Percentiles rank a stretch among this genome's conserved stretches.
phyloP scores from a whole-genome alignment of 92 coral and sea anemone species.

The Phenganax subtilis region DNA sequence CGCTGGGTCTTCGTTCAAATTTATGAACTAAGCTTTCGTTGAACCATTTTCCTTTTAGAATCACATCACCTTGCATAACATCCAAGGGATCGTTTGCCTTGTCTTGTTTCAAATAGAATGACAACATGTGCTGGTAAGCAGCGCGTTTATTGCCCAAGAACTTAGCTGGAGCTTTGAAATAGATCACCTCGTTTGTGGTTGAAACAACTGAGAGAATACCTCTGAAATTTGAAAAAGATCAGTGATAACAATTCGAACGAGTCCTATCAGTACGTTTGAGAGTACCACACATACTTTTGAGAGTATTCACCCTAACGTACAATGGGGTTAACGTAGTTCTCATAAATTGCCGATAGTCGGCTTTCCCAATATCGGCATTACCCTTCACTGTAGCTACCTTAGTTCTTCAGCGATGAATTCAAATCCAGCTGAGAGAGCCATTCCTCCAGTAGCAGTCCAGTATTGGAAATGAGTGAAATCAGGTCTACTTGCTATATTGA shows the following conservation, averaged over 20 bases:
- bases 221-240: constrained; percentile 37
- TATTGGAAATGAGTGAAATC: background rate
- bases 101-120: constrained; percentile 59
- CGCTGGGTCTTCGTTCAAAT: constrained; percentile 53
- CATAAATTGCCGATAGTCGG: too few relatives aligned
- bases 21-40: constrained; percentile 58
- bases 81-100: constrained; percentile 43
- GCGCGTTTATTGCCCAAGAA: constrained; percentile 65
- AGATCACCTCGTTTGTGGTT: constrained; percentile 42
- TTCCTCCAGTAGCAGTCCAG: constrained; percentile 12
- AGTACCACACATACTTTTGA: too few relatives aligned
- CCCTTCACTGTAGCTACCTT: too few relatives aligned
- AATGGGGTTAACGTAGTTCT: too few relatives aligned
- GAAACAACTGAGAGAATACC: constrained; percentile 51
- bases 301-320: too few relatives aligned
- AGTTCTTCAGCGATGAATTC: too few relatives aligned
- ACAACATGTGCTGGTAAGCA: constrained; percentile 68
- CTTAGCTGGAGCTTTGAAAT: constrained; percentile 70
- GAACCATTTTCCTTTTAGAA: constrained; percentile 69
- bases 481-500: background rate
- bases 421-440: too few relatives aligned
- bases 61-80: constrained; percentile 72
- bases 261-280: too few relatives aligned
- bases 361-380: too few relatives aligned
- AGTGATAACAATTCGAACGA: background rate